Conservation (phyloP, 2,797 vertebrate genomes). For the Mus minutoides region DNA sequence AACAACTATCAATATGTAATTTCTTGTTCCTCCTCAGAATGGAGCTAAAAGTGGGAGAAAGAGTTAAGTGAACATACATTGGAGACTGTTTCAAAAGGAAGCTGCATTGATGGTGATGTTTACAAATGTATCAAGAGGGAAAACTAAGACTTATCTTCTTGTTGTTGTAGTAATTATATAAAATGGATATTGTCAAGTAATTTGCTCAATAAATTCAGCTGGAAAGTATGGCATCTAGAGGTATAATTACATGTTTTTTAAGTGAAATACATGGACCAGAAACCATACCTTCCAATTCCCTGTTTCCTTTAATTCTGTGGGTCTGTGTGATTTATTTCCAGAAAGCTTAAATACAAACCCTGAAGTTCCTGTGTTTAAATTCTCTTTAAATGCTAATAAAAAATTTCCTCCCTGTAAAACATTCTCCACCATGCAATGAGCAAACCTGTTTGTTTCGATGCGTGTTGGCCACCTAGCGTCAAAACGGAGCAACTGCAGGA, state of each 20-base stretch:
- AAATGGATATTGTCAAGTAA: constrained; percentile 3
- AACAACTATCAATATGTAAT: not conserved
- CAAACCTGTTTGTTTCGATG: constrained; percentile 31
- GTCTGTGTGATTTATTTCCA: constrained; percentile 12
- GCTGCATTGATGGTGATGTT: not conserved
- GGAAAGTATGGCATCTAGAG: not conserved
- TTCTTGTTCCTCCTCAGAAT: not conserved
- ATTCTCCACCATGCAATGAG: constrained; percentile 10
- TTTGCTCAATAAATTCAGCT: not conserved
- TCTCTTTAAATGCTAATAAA: not conserved
- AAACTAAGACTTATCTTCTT: constrained; percentile 2
- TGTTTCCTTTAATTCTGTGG: not conserved
- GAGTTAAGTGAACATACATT: not conserved
- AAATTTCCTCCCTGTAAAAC: not conserved
- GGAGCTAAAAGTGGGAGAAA: not conserved
- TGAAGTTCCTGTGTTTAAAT: constrained; percentile 9
- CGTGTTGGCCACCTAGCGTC: constrained; percentile 54
- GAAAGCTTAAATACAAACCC: not conserved
- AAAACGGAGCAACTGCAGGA: constrained; percentile 45
- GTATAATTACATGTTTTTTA: not conserved
- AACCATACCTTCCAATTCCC: not conserved
- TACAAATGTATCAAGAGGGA: not conserved
- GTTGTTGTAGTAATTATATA: not conserved
- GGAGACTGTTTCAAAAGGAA: constrained; percentile 14
- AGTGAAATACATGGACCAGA: constrained; percentile 30